Percentiles rank a stretch among this genome's conserved stretches.
Conservation (phyloP, 2,113 vertebrate species). For the Pseudorhombus dupliciocellatus region DNA sequence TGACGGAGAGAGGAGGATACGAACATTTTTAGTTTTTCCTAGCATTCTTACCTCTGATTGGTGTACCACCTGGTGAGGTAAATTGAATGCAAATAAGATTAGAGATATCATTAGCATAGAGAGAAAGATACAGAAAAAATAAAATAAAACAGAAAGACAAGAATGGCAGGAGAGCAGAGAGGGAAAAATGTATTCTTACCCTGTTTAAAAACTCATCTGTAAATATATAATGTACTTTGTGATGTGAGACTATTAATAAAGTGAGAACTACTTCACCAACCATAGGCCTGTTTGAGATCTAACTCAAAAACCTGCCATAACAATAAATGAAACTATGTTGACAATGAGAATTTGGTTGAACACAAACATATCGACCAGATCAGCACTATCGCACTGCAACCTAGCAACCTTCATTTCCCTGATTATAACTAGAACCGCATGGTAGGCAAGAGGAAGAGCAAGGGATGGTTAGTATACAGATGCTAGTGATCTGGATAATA, state of each 20-base stretch:
- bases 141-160: conserved; percentile 83
- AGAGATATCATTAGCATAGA: conserved; percentile 93
- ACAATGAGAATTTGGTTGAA: neutral
- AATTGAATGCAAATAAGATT: conserved; percentile 99
- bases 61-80: conserved; percentile 99
- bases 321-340: neutral
- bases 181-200: conserved; percentile 49
- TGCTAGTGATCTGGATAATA: conserved; percentile 77
- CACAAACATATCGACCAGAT: neutral
- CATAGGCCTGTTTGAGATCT: neutral
- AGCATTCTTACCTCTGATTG: conserved; percentile 99
- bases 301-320: conserved; percentile 7
- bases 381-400: neutral
- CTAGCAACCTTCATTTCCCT: neutral
- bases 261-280: conserved; percentile 4
- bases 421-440: conserved; percentile 71
- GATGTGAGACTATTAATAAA: neutral
- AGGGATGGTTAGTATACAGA: conserved; percentile 79
- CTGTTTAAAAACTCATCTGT: neutral
- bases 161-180: conserved; percentile 80
- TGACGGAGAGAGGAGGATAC: conserved; percentile 70
- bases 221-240: neutral
- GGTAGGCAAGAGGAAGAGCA: conserved; percentile 70
- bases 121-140: conserved; percentile 74
- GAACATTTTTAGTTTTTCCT: conserved; percentile 82